Conservation (phyloP, 2,113 vertebrate genomes). For the Oxyura jamaicensis region DNA sequence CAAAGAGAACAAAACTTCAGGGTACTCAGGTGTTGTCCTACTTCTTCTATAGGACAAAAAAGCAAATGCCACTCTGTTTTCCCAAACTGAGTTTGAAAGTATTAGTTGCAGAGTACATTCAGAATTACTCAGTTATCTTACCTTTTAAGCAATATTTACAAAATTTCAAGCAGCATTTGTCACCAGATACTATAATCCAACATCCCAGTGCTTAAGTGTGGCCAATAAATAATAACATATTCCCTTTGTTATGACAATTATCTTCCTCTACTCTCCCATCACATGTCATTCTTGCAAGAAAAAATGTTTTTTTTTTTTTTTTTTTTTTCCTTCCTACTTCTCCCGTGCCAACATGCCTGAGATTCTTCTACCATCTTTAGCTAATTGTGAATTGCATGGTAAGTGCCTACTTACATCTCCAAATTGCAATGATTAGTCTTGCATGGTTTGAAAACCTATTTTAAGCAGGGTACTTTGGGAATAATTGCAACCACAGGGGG, state of each 20-base stretch:
- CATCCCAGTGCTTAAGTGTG: conserved; percentile 55
- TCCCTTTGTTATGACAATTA: conserved; percentile 75
- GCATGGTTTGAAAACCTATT: conserved; percentile 52
- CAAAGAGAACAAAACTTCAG: neutral
- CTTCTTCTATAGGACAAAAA: neutral
- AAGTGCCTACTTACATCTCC: conserved; percentile 49
- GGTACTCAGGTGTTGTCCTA: neutral
- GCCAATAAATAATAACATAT: conserved; percentile 76
- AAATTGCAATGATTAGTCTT: conserved; percentile 49
- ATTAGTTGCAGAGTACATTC: neutral
- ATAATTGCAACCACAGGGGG: neutral
- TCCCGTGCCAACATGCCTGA: conserved; percentile 32
- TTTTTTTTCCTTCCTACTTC: neutral
- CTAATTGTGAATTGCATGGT: conserved; percentile 57
- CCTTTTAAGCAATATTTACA: conserved; percentile 65
- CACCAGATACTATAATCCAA: conserved; percentile 70
- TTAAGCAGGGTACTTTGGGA: conserved; percentile 41
- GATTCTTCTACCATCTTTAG: conserved; percentile 44
- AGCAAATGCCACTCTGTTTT: neutral
- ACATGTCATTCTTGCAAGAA: conserved; percentile 65
- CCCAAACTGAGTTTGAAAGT: neutral
- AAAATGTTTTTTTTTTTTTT: conserved; percentile 14
- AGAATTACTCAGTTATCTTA: conserved; percentile 23
- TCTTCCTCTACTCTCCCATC: conserved; percentile 64
- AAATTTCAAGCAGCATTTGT: conserved; percentile 61